Percentiles rank a stretch among this genome's conserved stretches.
Evolutionary conservation across 2,888 invertebrate species (phyloP).

Genomic region (Azorinus chamasolen): DNA sequence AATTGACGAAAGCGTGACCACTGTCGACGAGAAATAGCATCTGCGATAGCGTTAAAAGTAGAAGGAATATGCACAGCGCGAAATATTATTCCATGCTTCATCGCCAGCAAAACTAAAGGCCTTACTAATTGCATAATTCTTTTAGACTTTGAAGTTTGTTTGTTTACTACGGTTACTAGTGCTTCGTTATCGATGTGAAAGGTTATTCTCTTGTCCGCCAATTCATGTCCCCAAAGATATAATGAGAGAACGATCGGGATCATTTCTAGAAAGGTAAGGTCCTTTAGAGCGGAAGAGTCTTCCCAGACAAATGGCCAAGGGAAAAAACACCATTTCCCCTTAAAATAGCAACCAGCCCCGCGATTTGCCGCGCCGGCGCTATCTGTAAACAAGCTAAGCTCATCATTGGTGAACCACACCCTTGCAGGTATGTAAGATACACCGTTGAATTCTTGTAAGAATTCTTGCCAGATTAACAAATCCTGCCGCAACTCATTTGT

Average conservation of each 20-base stretch:
- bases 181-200: too few relatives aligned
- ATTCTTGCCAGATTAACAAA: not conserved
- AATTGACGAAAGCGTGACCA: conserved; percentile 5
- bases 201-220: too few relatives aligned
- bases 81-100: too few relatives aligned
- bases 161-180: conserved; percentile 13
- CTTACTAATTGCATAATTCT: conserved; percentile 17
- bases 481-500: not conserved
- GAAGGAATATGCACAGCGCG: conserved; percentile 19
- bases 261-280: too few relatives aligned
- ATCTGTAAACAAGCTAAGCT: conserved; percentile 18
- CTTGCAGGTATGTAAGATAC: not conserved
- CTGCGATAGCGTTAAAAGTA: conserved; percentile 10
- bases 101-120: conserved; percentile 13
- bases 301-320: conserved; percentile 12
- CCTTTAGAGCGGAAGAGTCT: too few relatives aligned
- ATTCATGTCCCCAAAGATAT: too few relatives aligned
- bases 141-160: conserved; percentile 29
- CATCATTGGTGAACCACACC: conserved; percentile 16
- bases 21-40: conserved; percentile 27
- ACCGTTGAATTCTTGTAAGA: not conserved
- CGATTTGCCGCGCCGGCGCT: conserved; percentile 11
- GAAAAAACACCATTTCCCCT: conserved; percentile 5
- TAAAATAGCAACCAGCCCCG: too few relatives aligned
- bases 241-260: too few relatives aligned